Base-by-base conservation (phyloP, 2,888 invertebrate species). In the Leucophenga montana region DNA sequence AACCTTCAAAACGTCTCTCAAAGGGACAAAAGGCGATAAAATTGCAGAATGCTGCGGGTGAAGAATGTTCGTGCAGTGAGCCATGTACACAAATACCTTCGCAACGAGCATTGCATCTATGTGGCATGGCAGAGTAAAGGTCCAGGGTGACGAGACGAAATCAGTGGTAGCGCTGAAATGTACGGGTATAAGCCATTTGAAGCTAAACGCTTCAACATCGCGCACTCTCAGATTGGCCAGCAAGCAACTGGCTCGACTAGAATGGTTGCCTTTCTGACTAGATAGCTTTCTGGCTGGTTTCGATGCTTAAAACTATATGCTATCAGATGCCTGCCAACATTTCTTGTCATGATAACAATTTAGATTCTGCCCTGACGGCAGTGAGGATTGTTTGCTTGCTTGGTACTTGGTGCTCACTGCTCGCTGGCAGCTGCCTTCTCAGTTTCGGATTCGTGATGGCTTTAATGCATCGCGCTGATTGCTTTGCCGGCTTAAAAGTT, bases 341-440 rank as follows among this genome's bases (percentile, higher is more conserved):
- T 64, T 59, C 65, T 66, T 53, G 66, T 22, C n/a, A 48, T 66
- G 69, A 69, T 69, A 69, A 69, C 46, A 69, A 59, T 65, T 27
- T 48, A 33, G 69, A 66, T 69, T 48, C 64, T 65, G 61, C 33
- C 27, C 9, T 22, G 56, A 9, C 27, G 56, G 56, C 56, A 6
- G 56, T 53, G 53, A 20, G 31, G 9, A 53, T 66, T 50, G 16
- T n/a, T 27, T 27, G 27, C 27, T 27, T 64, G 53, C 16, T 18
- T 20, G 20, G 4, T 53, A 1, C 9, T 3, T 16, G 50, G 1
- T n/a, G 50, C 13, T 5, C 3, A 8, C n/a, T 16, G 13, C 13
- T n/a, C n/a, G 50, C 5, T 50, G 50, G 3, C 50, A 50, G 59
- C 31, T 33, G 27, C 59, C 39, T 33, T 61, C 33, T 31, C 16